Evolutionary conservation across 2,888 invertebrate genomes (phyloP), one percentile per base, ranked within the genome.

Genomic region (Ormyrus labotus): DNA sequence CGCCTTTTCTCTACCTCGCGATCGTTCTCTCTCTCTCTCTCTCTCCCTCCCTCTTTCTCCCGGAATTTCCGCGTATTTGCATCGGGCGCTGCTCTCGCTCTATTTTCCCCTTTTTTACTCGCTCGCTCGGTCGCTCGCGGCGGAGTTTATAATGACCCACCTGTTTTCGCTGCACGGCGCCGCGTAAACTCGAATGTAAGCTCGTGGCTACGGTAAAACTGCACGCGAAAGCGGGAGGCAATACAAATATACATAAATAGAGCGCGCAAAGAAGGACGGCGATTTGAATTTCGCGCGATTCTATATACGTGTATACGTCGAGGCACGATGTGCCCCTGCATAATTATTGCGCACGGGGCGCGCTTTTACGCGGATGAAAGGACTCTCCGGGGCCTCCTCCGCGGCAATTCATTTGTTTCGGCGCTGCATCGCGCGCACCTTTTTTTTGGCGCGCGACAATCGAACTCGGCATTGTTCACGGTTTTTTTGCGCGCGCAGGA

Each of bases 71-170:
- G 45, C 7, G 73, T 48, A 55, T 57, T 73, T 73, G 34, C 57
- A 69, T 69, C 47, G 5, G n/a, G 3, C 11, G 10, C 50, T 68
- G 11, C n/a, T 34, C 68, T 34, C 45, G 6, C 13, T 61, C 13
- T 69, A 34, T 60, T 45, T 47, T 13, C 48, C 45, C n/a, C 19
- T 57, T 11, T 19, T 19, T 19, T 19, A 19, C 75, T 64, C 53
- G 57, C 45, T 70, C 61, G 6, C 48, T 58, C 34, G 45, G 64
- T 67, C n/a, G 48, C 55, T 51, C 51, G 53, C 47, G 19, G 19
- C 78, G 65, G 73, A 77, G 61, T 80, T 84, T 81, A 83, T 86
- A 86, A 86, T 85, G 85, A 85, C 85, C 85, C 86, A 85, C 86
- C 85, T 86, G 86, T 86, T 86, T 84, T 82, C 81, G 67, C 58